Evolutionary conservation across 2,113 vertebrate species (phyloP), one percentile per base, ranked within the genome.

Genomic region (Steatornis caripensis): DNA sequence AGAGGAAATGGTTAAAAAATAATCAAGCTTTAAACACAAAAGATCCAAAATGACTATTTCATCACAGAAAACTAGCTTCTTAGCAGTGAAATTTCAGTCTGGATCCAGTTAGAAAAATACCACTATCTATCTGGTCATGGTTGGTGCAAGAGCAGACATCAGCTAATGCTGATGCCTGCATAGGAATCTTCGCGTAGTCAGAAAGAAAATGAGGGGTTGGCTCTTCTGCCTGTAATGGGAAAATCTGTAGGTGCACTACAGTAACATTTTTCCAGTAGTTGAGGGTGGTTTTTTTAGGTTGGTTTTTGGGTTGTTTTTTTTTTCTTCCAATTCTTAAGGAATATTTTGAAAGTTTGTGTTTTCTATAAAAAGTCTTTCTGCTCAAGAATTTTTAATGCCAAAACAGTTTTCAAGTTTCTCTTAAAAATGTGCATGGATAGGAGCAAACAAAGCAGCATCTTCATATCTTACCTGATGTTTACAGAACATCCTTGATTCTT

Each of bases 361-460:
- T 87, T 82, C 36, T 66, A 29, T 15, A 70, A 61, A 61, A 84
- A 68, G 43, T n/a, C 54, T 70, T 26, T 87, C 69, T 84, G 36
- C 23, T 87, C 48, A 68, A 49, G 14, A 32, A 89, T 41, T 87
- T 74, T 53, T 75, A 39, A 74, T 51, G 32, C 43, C 57, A 64
- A 37, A 90, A 48, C 6, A 45, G 24, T 89, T 81, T 78, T 78
- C 64, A 92, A 37, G 43, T 71, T 86, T 68, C 72, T 84, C 58
- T 84, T 54, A 55, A 71, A 77, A 87, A 84, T 16, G 14, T 70
- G 43, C 24, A 48, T 7, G 24, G 76, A 48, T 48, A 87, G 81
- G n/a, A 89, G 64, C 66, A 83, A 89, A 87, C 70, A 41, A 89
- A 91, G 55, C 45, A 69, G n/a, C 37, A 82, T 60, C 75, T 81